Conservation (phyloP, 2,797 vertebrate species). For the Neosilurus mollespiculum region DNA sequence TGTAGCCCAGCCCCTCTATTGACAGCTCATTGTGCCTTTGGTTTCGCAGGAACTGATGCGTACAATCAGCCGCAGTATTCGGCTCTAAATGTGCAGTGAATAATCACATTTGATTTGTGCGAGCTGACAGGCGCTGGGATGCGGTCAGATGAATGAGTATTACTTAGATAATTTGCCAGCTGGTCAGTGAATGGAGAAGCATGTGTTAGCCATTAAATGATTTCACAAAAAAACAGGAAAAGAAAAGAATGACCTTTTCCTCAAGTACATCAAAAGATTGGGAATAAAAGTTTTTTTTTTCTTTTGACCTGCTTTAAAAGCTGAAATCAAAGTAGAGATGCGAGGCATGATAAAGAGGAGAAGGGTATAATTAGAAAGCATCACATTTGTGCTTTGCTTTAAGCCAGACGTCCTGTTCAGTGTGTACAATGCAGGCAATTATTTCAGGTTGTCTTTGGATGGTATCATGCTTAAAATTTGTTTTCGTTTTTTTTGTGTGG, state of each 20-base stretch:
- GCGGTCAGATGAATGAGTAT: slow-evolving; percentile 65
- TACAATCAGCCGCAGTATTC: slow-evolving; percentile 43
- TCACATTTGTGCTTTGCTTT: slow-evolving; percentile 33
- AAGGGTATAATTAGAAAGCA: slow-evolving; percentile 40
- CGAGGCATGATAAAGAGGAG: slow-evolving; percentile 27
- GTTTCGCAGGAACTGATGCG: slow-evolving; percentile 48
- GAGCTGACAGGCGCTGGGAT: slow-evolving; percentile 51
- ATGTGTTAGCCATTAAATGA: slow-evolving; percentile 61
- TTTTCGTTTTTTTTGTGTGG: background rate
- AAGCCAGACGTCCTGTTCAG: slow-evolving; percentile 33
- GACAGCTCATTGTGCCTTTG: slow-evolving; percentile 47
- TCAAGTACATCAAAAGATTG: slow-evolving; percentile 74
- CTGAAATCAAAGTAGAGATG: slow-evolving; percentile 49
- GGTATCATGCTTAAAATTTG: slow-evolving; percentile 30
- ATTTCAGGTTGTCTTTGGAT: slow-evolving; percentile 44
- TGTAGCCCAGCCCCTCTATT: slow-evolving; percentile 44
- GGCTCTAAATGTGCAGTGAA: slow-evolving; percentile 47
- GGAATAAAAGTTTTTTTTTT: slow-evolving; percentile 56
- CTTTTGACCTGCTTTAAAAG: slow-evolving; percentile 43
- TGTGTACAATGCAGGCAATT: slow-evolving; percentile 24
- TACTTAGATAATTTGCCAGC: slow-evolving; percentile 67
- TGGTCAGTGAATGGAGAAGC: slow-evolving; percentile 62
- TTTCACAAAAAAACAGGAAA: slow-evolving; percentile 39
- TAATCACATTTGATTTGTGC: slow-evolving; percentile 57
- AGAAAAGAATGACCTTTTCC: slow-evolving; percentile 44